Conservation (phyloP, 2,113 vertebrate genomes). For the Lamprotornis superbus region DNA sequence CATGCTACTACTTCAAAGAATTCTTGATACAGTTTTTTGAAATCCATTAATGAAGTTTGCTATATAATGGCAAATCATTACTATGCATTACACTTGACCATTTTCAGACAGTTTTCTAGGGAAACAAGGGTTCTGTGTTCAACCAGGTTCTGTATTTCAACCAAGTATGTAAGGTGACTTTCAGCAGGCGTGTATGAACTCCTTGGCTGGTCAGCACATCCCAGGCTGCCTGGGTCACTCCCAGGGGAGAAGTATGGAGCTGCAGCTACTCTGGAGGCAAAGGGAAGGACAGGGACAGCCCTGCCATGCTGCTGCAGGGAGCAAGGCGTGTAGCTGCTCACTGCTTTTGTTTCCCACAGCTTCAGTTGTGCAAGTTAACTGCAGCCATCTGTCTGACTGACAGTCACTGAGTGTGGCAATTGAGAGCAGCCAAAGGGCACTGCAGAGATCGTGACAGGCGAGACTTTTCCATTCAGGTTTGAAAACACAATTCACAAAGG, state of each 20-base stretch:
- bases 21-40: neutral
- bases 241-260: rapidly evolving
- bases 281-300: neutral
- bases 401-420: neutral
- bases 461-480: neutral
- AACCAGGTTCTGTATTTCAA: neutral
- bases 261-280: neutral
- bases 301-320: neutral
- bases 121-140: neutral
- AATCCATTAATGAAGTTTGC: neutral
- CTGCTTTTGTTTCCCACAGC: neutral
- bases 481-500: neutral
- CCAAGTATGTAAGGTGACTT: neutral
- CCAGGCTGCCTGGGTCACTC: neutral
- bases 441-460: neutral
- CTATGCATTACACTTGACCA: neutral
- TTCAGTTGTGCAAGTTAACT: neutral
- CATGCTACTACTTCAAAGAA: neutral
- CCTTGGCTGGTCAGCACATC: neutral
- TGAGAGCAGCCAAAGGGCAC: neutral
- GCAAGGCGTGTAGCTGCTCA: neutral
- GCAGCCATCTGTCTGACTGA: neutral
- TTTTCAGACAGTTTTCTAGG: neutral
- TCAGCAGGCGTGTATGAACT: rapidly evolving
- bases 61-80: neutral